A percentile compares a stretch with the other conserved stretches of the same genome.
Evolutionary conservation across 2,888 invertebrate genomes (phyloP).

Genomic region (Thymelicus lineola): DNA sequence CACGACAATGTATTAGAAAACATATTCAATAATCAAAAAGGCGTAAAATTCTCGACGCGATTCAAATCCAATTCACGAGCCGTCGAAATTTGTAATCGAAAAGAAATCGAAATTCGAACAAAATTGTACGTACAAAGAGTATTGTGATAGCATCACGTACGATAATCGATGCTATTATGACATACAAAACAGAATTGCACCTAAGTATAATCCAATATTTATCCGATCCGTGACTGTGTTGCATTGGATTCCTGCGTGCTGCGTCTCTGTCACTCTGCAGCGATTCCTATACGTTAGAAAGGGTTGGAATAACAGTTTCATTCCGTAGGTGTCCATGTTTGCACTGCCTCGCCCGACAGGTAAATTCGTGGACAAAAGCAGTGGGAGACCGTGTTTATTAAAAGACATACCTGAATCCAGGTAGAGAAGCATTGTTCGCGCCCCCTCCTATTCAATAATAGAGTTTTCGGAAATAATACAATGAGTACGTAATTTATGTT

Average conservation of each 20-base stretch:
- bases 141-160: conserved; percentile 84
- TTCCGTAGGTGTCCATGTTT: conserved; percentile 72
- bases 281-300: conserved; percentile 44
- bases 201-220: conserved; percentile 84
- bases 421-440: conserved; percentile 73
- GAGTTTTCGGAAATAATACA: conserved; percentile 82
- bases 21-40: conserved; percentile 61
- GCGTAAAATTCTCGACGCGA: conserved; percentile 66
- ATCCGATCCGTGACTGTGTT: conserved; percentile 75
- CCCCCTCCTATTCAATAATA: conserved; percentile 74
- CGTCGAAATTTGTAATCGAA: conserved; percentile 72
- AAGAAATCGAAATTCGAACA: conserved; percentile 73
- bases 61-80: conserved; percentile 68
- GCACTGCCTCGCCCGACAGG: conserved; percentile 76
- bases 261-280: conserved; percentile 46
- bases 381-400: conserved; percentile 75
- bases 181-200: conserved; percentile 80
- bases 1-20: conserved; percentile 46
- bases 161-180: conserved; percentile 82
- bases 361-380: conserved; percentile 77
- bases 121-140: conserved; percentile 68
- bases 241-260: conserved; percentile 49
- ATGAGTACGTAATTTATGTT: conserved; percentile 81
- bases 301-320: conserved; percentile 44
- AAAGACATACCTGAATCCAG: conserved; percentile 77